Evolutionary conservation across 2,888 invertebrate genomes (phyloP).

Genomic region (Dryomyza anilis): DNA sequence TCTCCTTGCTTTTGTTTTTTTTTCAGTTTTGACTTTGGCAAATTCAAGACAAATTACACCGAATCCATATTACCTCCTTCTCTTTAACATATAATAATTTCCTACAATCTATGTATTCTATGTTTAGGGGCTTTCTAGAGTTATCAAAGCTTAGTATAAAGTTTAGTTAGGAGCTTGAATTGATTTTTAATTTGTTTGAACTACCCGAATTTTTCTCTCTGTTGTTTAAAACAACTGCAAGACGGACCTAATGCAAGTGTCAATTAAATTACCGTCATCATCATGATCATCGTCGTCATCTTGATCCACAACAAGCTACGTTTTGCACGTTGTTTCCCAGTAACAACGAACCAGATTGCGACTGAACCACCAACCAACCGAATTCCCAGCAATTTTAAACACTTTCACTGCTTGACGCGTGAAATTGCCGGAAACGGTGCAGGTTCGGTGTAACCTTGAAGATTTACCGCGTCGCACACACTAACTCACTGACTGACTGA

Average conservation of each 20-base stretch:
- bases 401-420: constrained; percentile 41
- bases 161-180: too few species aligned
- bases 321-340: neutral
- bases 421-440: constrained; percentile 28
- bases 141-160: too few species aligned
- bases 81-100: too few species aligned
- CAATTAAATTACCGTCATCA: constrained; percentile 27
- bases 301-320: neutral
- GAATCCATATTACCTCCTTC: too few species aligned
- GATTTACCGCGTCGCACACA: constrained; percentile 8
- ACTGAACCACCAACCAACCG: neutral
- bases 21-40: too few species aligned
- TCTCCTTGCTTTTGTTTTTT: too few species aligned
- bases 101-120: too few species aligned
- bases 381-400: constrained; percentile 29
- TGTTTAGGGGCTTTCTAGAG: too few species aligned
- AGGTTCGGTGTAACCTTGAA: constrained; percentile 15
- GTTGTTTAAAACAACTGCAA: neutral
- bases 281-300: neutral
- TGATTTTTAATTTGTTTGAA: neutral
- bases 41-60: too few species aligned
- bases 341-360: neutral
- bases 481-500: neutral
- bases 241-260: constrained; percentile 5
- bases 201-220: neutral